phyloP scores from a whole-genome alignment of 2,113 vertebrate genomes.

The Megaptera novaeangliae region DNA sequence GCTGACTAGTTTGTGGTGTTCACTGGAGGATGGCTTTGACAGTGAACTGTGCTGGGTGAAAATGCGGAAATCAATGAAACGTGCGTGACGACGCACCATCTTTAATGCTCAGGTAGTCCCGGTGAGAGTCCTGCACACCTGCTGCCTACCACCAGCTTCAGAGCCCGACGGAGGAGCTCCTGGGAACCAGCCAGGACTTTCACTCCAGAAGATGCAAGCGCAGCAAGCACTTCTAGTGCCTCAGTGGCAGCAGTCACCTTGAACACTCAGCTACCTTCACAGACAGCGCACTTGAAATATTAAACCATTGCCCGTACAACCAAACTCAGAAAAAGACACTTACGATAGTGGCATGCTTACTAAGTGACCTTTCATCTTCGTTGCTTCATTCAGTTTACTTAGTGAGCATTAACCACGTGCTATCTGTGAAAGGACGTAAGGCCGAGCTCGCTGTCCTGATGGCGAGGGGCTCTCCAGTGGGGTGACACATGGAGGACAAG shows the following conservation, averaged over 20 bases:
- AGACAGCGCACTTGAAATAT: background rate
- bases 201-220: background rate
- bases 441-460: accelerated
- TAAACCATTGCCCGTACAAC: background rate
- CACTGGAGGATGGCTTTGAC: background rate
- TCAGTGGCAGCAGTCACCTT: background rate
- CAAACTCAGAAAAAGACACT: background rate
- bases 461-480: background rate
- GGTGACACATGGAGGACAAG: accelerated
- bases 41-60: background rate
- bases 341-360: background rate
- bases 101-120: background rate
- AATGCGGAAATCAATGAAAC: background rate
- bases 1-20: background rate
- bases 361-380: background rate
- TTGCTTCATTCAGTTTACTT: accelerated
- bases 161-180: background rate
- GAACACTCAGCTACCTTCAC: background rate
- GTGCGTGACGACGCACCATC: background rate
- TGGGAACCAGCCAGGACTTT: background rate
- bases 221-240: background rate
- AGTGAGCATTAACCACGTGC: background rate
- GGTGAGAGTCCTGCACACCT: background rate
- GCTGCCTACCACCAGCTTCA: background rate
- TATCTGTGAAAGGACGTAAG: background rate